Evolutionary conservation across 2,888 invertebrate species (phyloP), one percentile per base, ranked within the genome.

Genomic region (Cosmia pyralina): DNA sequence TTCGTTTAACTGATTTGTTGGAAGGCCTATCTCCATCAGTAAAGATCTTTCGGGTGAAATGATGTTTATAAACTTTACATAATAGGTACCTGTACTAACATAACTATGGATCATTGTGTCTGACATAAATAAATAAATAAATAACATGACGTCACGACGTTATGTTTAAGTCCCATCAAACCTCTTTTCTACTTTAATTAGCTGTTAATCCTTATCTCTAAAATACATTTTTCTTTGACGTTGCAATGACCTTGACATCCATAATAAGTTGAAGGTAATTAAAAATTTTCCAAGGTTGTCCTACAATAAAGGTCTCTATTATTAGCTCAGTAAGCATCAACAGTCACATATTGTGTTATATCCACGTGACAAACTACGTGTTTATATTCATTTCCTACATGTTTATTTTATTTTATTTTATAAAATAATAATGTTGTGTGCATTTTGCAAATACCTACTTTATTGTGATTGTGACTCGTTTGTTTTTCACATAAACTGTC

Each of bases 221-320:
- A n/a, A 22, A 6, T 53, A 13, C 6, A n/a, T 53, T 41, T 44
- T 62, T 3, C n/a, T 17, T 44, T 41, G 41, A 59, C 59, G 4
- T 38, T 38, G 38, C 41, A 44, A 46, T 28, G 28, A 65, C 34
- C 68, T n/a, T 68, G 67, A 34, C 34, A 55, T 67, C n/a, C 13
- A 46, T 22, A 68, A 22, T 17, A 6, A 60, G 17, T 68, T 60
- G n/a, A 13, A 60, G 22, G 5, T 19, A 22, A 13, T 38, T 38
- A 1, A n/a, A 13, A 15, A 3, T 34, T 41, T 48, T 46, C 58
- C 17, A 58, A 44, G 5, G 2, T 17, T 46, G 22, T 53, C 1
- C 34, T 15, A 4, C 15, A 44, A 19, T 34, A 11, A 41, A 41
- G 5, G n/a, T 58, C 0, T 19, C 38, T 19, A 41, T 38, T 41